phyloP scores from a whole-genome alignment of 1,140 invertebrate genomes.

The Prorops nasuta region DNA sequence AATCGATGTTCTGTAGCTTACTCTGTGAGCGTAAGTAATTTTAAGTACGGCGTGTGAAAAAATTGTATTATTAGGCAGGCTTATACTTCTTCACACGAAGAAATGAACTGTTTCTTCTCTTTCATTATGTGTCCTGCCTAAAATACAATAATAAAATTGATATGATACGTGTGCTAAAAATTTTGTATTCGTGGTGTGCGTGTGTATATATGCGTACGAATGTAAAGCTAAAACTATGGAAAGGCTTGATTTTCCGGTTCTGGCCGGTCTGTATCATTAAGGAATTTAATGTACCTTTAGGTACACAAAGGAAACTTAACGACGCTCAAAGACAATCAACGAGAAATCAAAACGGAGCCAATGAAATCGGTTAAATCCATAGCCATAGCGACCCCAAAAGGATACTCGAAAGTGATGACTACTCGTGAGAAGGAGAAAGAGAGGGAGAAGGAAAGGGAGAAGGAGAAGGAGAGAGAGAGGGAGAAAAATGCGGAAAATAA shows the following conservation, averaged over 20 bases:
- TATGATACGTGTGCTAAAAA: no score
- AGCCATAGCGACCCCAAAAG: conserved; percentile 41
- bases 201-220: no score
- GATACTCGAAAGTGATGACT: conserved; percentile 38
- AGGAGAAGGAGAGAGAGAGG: conserved; percentile 29
- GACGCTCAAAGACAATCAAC: conserved; percentile 48
- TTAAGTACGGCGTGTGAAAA: conserved; percentile 22
- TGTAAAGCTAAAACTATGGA: no score
- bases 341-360: conserved; percentile 44
- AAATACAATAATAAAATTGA: no score
- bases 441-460: conserved; percentile 26
- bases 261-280: conserved; percentile 31
- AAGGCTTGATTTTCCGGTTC: no score
- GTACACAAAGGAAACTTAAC: conserved; percentile 55
- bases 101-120: no score
- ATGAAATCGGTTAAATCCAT: conserved; percentile 39
- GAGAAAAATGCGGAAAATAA: conserved; percentile 32
- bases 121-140: no score
- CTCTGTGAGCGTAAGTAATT: conserved; percentile 35
- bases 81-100: no score
- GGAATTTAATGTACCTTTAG: conserved; percentile 39
- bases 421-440: conserved; percentile 34
- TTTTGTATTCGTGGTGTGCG: no score
- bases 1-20: conserved; percentile 33
- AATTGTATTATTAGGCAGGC: no score